These are phyloP conservation scores for Griposia aprilina DNA, from an alignment of 2,888 invertebrate species.

Conservation along the genomic window DNA sequence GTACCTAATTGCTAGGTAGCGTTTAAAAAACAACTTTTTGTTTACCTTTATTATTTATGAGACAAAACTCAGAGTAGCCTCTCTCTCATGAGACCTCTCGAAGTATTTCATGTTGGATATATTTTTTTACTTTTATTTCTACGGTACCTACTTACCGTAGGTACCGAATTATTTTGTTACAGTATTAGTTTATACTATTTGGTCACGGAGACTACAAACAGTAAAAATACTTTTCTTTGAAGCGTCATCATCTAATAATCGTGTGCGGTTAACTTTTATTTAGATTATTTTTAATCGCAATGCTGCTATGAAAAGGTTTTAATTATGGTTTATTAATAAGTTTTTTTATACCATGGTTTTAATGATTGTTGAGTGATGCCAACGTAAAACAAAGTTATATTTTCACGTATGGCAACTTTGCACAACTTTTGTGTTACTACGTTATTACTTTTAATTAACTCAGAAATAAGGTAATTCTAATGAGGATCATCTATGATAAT, in stretches of 20 bases:
- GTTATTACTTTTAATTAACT: background rate
- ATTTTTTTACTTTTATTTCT: background rate
- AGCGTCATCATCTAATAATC: background rate
- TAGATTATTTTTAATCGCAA: background rate
- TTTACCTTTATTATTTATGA: background rate
- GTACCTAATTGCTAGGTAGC: background rate
- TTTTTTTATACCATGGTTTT: too few relatives aligned
- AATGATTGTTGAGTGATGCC: too few relatives aligned
- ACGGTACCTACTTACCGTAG: background rate
- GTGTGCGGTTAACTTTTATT: background rate
- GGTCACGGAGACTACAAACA: background rate
- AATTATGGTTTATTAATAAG: too few relatives aligned
- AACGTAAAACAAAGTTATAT: background rate
- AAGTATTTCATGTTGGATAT: background rate
- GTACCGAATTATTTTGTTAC: background rate
- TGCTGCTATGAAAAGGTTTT: too few relatives aligned
- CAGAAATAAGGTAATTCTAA: background rate
- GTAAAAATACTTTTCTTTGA: background rate
- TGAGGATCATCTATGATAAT: background rate
- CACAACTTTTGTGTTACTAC: background rate
- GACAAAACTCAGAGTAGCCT: background rate
- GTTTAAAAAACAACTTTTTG: background rate
- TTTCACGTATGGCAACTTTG: conserved; percentile 11
- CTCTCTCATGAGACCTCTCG: background rate
- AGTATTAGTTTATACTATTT: too few relatives aligned